These are phyloP conservation scores for Apamea monoglypha DNA, from an alignment of 2,888 invertebrate species.

Conservation along the genomic window DNA sequence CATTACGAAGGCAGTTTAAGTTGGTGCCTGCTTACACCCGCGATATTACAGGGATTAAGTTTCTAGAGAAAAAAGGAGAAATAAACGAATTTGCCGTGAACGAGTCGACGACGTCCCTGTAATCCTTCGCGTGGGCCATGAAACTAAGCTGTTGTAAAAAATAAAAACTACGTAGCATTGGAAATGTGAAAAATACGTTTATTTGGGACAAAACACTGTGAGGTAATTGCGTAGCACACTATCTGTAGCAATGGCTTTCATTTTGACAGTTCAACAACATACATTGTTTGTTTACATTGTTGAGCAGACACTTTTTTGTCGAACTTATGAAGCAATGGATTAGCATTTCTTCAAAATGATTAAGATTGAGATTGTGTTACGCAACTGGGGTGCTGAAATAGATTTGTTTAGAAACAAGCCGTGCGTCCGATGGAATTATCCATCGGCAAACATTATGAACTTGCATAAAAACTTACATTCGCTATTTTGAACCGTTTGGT, in stretches of 20 bases:
- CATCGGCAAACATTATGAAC: not conserved
- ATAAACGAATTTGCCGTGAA: conserved; percentile 78
- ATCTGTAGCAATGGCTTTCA: no score
- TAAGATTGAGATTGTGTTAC: no score
- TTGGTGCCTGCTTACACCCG: conserved; percentile 66
- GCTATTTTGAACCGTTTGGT: no score
- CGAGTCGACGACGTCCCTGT: conserved; percentile 71
- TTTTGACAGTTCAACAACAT: no score
- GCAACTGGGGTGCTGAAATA: no score
- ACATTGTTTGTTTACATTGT: no score
- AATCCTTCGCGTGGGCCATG: conserved; percentile 71
- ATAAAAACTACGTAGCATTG: not conserved
- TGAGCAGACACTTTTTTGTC: no score
- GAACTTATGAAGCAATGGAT: no score
- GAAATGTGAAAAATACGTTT: not conserved
- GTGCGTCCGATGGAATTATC: not conserved
- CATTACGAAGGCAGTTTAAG: conserved; percentile 61
- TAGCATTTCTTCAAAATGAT: no score
- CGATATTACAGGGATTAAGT: conserved; percentile 78
- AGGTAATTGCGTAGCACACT: no score
- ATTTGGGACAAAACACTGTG: not conserved
- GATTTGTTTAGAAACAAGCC: not conserved
- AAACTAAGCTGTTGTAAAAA: conserved; percentile 16
- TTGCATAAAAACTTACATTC: not conserved
- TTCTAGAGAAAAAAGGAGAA: conserved; percentile 75